Evolutionary conservation across 2,113 vertebrate genomes (phyloP).

Genomic region (Aplodontia rufa): DNA sequence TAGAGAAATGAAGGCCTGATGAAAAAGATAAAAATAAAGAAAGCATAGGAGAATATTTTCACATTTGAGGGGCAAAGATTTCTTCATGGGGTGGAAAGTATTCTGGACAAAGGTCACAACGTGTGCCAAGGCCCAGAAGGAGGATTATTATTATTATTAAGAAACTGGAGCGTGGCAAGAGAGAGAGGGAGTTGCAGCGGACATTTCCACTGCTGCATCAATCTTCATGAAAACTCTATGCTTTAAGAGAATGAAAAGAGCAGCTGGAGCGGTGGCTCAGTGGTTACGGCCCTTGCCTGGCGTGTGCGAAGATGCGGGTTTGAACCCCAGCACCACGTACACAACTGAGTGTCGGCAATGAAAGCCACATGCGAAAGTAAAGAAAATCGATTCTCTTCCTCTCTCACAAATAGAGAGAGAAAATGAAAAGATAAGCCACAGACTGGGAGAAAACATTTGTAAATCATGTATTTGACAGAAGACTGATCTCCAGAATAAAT

Average conservation of each 20-base stretch:
- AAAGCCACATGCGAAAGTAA: too few species aligned
- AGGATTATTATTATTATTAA: neutral
- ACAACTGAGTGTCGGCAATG: too few species aligned
- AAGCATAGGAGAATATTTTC: neutral
- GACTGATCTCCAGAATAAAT: neutral
- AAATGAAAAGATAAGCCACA: neutral
- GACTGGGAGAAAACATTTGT: neutral
- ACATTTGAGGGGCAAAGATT: slow-evolving; percentile 2
- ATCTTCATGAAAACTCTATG: neutral
- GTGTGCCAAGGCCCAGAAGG: neutral
- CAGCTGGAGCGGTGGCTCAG: too few species aligned
- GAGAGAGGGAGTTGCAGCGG: neutral
- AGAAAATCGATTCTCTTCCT: too few species aligned
- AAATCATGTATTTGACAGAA: neutral
- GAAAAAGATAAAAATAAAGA: too few species aligned
- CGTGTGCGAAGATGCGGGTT: too few species aligned
- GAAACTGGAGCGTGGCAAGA: neutral
- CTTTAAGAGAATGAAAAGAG: neutral
- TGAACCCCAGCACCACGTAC: too few species aligned
- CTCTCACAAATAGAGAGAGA: too few species aligned
- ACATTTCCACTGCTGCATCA: neutral
- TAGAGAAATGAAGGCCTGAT: too few species aligned
- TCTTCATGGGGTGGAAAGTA: neutral
- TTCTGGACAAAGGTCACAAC: neutral
- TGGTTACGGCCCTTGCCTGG: too few species aligned